Base-by-base conservation (phyloP, 2,113 vertebrate genomes). In the Bos javanicus region DNA sequence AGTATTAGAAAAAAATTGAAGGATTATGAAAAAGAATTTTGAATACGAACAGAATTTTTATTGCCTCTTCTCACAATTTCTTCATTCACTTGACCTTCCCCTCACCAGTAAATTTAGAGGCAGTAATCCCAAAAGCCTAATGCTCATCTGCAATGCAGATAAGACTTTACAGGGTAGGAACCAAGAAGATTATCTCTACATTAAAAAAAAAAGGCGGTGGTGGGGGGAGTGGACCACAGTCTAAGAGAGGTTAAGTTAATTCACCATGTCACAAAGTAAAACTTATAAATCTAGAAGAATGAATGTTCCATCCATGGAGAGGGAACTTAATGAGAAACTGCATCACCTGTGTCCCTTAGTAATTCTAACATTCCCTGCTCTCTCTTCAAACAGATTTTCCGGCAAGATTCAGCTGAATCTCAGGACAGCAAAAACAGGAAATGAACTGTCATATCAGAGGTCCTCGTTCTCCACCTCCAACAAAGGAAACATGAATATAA, bases 181-280 rank as follows among this genome's bases (percentile, higher is more conserved):
- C 3, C 39, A 48, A 89, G 11, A 50, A 94, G 13, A 90, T 48
- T n/a, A 19, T 59, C 46, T 87, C 43, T 36, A 78, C 36, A 78
- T 52, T 16, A 56, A 60, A 59, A 64, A 71, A 87, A 64, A 62
- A 28, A 28, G 1, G 64, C 0, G 8, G 33, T 5, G 16, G 16
- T 5, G 36, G 0, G 10, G 9, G 0, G 12, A 46, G 2, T 25
- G 39, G 23, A 36, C 17, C n/a, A n/a, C 5, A 21, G 10, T 60
- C 33, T 50, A 21, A 43, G 33, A 60, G 16, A 87, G 54, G 2
- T 33, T 74, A 74, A 36, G 67, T 74, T 43, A 26, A 76, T 12
- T 76, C 71, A n/a, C 26, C n/a, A 7, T 7, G 33, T 60, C 54
- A 39, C 54, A 76, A 39, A 86, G 54, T 74, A 76, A 85, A 76